A percentile compares a stretch with the other conserved stretches of the same genome.
Evolutionary conservation across 2,888 invertebrate species (phyloP).

Genomic region (Leptopilina syphax): DNA sequence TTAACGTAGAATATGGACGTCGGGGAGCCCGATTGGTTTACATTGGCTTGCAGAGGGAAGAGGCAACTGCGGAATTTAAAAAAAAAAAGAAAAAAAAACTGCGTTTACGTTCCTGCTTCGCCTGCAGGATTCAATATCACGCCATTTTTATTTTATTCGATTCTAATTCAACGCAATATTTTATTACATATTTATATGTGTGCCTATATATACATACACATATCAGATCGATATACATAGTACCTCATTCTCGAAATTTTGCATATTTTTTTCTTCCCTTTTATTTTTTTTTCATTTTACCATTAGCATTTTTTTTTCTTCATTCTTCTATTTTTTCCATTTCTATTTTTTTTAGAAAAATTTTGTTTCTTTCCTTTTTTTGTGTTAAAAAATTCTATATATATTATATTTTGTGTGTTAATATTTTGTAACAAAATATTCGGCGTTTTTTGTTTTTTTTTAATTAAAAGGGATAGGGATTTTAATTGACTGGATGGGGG

Average conservation of each 20-base stretch:
- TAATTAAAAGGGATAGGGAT: too few relatives aligned
- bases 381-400: too few relatives aligned
- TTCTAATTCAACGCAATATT: conserved; percentile 14
- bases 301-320: too few relatives aligned
- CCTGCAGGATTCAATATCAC: conserved; percentile 19
- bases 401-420: too few relatives aligned
- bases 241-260: not conserved
- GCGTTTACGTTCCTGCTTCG: conserved; percentile 58
- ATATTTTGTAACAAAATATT: too few relatives aligned
- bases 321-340: too few relatives aligned
- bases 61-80: conserved; percentile 63
- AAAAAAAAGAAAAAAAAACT: conserved; percentile 65
- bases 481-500: too few relatives aligned
- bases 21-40: conserved; percentile 70
- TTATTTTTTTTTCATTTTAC: not conserved
- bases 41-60: conserved; percentile 59
- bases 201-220: too few relatives aligned
- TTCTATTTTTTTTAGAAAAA: too few relatives aligned
- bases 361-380: too few relatives aligned
- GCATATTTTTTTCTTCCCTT: not conserved
- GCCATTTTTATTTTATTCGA: conserved; percentile 8
- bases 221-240: too few relatives aligned
- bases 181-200: conserved; percentile 13
- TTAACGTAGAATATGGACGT: conserved; percentile 70
- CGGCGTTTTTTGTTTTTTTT: too few relatives aligned